Evolutionary conservation across 2,113 vertebrate genomes (phyloP).

Genomic region (Leuciscus idus): DNA sequence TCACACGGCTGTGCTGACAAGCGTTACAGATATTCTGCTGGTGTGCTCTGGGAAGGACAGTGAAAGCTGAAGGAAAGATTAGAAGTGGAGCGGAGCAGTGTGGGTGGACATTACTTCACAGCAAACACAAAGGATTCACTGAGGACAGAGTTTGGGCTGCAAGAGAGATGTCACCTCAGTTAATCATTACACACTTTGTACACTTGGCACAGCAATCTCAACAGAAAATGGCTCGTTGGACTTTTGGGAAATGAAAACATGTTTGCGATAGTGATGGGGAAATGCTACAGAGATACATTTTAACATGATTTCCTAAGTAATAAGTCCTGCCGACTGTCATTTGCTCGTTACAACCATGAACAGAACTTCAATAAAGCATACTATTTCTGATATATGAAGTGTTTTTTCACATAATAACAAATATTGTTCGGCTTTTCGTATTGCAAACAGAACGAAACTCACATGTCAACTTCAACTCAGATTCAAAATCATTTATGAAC

Average conservation of each 20-base stretch:
- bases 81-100: background rate
- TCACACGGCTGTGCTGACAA: background rate
- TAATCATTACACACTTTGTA: slow-evolving; percentile 75
- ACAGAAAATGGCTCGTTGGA: slow-evolving; percentile 10
- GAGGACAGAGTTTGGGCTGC: slow-evolving; percentile 54
- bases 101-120: slow-evolving; percentile 21
- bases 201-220: slow-evolving; percentile 36
- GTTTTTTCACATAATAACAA: background rate
- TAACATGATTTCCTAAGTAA: no score
- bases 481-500: background rate
- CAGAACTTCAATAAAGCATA: background rate
- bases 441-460: background rate
- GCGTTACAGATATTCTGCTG: background rate
- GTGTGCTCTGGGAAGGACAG: background rate
- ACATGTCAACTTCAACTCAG: background rate
- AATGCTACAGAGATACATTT: background rate
- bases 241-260: background rate
- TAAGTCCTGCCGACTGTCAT: background rate
- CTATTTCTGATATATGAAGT: background rate
- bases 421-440: background rate
- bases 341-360: background rate
- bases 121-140: background rate
- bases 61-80: background rate
- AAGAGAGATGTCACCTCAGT: slow-evolving; percentile 58
- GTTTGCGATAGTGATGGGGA: background rate